Base-by-base conservation (phyloP, 2,888 invertebrate species). In the Tanypteryx hageni region DNA sequence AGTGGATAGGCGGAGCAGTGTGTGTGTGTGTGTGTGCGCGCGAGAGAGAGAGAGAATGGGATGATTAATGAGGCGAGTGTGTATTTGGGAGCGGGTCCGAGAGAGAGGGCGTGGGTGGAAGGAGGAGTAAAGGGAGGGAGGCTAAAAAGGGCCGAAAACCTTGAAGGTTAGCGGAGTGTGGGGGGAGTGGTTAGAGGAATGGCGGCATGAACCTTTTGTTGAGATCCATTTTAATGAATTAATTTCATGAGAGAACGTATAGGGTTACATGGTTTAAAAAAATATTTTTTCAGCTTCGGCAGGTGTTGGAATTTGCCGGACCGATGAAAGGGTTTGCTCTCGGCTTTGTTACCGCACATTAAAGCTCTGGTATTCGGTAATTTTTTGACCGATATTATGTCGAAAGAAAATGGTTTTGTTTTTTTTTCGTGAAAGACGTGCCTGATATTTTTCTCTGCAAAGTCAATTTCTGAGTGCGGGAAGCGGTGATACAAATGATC, bases 171-270 rank as follows among this genome's bases (percentile, higher is more conserved):
- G 31, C 16, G 44, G 82, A 18, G 64, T 11, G 64, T 22, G 16
- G 82, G 44, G 86, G 86, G 44, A 10, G 18, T 22, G 85, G 85
- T 56, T 58, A 27, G 59, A 86, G 56, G 61, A 61, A 89, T 64
- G 89, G 89, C 89, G 89, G 89, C 89, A 64, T 89, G 44, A 64
- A 64, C 89, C 89, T 89, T 89, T 89, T 89, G 89, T 89, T 89
- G 89, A 44, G 89, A 89, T 89, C 89, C 89, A 64, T 64, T 89
- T 89, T 89, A 89, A 89, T 89, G 89, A 89, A 89, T 89, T 89
- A 89, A 89, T 89, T 89, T 89, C 59, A 14, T 68, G 89, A 89
- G 64, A 89, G 89, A 89, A 64, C 89, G 89, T 61, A 89, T 89
- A 64, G 89, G 89, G 89, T 89, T 89, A 64, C 89, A 44, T 89